These are phyloP conservation scores for Caenorhabditis parvicauda DNA, from an alignment of 2,888 invertebrate species.

Conservation along the genomic window DNA sequence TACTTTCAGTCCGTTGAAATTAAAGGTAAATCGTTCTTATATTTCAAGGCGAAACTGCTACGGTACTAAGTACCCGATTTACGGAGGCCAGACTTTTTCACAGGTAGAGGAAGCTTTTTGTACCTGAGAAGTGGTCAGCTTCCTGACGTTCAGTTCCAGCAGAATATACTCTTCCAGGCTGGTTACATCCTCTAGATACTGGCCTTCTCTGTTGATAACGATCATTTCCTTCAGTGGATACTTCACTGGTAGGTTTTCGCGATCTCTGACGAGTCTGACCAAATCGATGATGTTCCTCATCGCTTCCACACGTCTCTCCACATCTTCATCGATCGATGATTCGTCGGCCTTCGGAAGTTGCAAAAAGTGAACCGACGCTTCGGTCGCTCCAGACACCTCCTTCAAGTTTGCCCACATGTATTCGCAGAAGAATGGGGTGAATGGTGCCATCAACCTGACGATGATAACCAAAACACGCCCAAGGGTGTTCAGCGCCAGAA, in stretches of 20 bases:
- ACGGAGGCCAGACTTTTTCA: no score
- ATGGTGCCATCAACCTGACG: constrained; percentile 90
- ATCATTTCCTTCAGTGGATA: constrained; percentile 93
- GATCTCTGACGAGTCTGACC: constrained; percentile 85
- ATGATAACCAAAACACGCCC: constrained; percentile 84
- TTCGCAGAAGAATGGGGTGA: constrained; percentile 93
- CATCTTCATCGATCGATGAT: constrained; percentile 75
- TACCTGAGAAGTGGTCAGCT: constrained; percentile 73
- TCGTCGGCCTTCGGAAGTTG: constrained; percentile 77
- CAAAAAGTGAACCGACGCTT: constrained; percentile 82
- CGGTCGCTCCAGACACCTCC: constrained; percentile 36
- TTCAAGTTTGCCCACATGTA: constrained; percentile 86
- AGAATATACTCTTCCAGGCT: constrained; percentile 81
- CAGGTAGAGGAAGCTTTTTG: no score
- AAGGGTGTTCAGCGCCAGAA: constrained; percentile 81
- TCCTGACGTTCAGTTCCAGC: constrained; percentile 87
- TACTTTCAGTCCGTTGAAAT: no score
- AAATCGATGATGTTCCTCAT: constrained; percentile 95
- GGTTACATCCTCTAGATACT: constrained; percentile 77
- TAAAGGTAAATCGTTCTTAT: no score
- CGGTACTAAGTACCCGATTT: no score
- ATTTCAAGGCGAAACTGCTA: no score
- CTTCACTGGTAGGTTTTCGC: constrained; percentile 88
- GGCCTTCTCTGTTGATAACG: constrained; percentile 82
- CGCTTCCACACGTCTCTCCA: constrained; percentile 80